Conservation (phyloP, 2,797 vertebrate genomes). For the Darevskia mixta region DNA sequence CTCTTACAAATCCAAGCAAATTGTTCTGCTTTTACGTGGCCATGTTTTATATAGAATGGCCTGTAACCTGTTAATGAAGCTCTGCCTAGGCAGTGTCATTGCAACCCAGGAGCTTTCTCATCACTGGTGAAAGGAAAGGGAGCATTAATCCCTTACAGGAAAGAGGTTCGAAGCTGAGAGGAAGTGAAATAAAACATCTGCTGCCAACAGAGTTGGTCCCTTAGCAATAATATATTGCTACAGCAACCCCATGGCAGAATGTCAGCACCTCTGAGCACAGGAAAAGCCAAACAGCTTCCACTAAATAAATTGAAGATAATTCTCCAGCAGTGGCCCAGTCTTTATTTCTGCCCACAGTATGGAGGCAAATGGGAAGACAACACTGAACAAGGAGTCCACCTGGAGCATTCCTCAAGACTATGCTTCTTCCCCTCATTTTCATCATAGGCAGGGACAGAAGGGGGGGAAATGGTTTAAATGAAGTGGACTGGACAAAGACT, state of each 20-base stretch:
- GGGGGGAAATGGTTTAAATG: neutral
- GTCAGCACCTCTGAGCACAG: neutral
- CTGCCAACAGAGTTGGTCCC: conserved; percentile 16
- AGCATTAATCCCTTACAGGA: neutral
- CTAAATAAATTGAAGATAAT: neutral
- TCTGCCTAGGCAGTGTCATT: neutral
- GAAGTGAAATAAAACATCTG: neutral
- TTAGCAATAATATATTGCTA: neutral
- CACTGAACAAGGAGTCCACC: neutral
- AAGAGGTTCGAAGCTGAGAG: accelerated
- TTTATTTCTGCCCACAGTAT: neutral
- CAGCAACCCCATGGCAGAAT: neutral
- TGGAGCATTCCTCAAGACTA: neutral
- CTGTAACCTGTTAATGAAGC: conserved; percentile 22
- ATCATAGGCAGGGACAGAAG: neutral
- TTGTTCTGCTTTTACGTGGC: conserved; percentile 40
- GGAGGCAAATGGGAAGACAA: neutral
- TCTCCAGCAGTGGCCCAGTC: neutral
- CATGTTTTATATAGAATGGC: neutral
- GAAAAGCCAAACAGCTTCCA: neutral
- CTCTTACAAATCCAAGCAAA: conserved; percentile 26
- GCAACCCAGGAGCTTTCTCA: neutral
- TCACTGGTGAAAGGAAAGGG: conserved; percentile 11
- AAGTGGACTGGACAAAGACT: no score
- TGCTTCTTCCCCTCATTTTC: neutral